A percentile compares a stretch with the other conserved stretches of the same genome.
phyloP scores from a whole-genome alignment of 2,113 vertebrate genomes.

The Chamaea fasciata region DNA sequence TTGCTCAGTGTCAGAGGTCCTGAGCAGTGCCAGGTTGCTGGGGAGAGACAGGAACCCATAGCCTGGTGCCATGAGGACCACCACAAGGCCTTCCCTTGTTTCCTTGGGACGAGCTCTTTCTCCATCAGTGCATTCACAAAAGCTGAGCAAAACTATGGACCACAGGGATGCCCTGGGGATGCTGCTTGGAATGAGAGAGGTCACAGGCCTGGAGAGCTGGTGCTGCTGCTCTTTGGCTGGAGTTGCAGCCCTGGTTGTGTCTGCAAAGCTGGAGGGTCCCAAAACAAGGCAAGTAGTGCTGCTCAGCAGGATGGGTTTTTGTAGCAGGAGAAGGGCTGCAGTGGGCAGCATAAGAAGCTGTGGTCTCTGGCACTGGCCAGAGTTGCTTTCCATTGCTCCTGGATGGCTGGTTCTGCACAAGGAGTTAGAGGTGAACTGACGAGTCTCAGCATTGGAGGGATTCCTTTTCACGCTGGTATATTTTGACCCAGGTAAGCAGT shows the following conservation, averaged over 20 bases:
- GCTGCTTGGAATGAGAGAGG: background rate
- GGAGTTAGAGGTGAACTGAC: background rate
- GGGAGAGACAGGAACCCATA: background rate
- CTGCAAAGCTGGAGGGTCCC: background rate
- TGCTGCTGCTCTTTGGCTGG: background rate
- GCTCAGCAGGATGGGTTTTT: background rate
- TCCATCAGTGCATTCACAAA: background rate
- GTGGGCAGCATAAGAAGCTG: background rate
- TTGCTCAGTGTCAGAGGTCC: background rate
- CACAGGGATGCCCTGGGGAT: background rate
- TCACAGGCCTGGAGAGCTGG: background rate
- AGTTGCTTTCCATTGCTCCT: background rate
- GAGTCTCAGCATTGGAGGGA: background rate
- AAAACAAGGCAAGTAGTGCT: background rate
- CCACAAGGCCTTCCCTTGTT: background rate
- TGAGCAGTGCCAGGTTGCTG: background rate
- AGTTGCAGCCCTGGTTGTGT: background rate
- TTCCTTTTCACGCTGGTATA: background rate
- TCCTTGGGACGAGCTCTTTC: background rate
- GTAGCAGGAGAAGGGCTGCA: background rate
- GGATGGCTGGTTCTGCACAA: background rate
- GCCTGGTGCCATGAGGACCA: fast-evolving
- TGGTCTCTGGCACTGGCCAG: background rate
- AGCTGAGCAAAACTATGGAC: background rate
- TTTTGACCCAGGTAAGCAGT: background rate